Percentiles rank a stretch among this genome's conserved stretches.
Evolutionary conservation across 2,113 vertebrate genomes (phyloP).

Genomic region (Misgurnus mizolepis): DNA sequence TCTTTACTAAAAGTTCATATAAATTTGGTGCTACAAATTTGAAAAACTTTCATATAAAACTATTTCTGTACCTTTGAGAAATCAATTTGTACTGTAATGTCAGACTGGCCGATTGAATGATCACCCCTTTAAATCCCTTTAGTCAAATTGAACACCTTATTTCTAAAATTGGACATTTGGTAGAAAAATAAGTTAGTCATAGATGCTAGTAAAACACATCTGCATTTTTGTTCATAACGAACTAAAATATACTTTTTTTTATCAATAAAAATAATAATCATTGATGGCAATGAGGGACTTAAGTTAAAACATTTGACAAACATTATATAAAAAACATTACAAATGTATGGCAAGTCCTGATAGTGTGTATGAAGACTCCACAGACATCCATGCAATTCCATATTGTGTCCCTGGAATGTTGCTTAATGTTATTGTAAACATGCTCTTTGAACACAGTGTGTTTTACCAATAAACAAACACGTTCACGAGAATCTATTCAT

Average conservation of each 20-base stretch:
- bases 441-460: conserved; percentile 2
- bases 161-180: conserved; percentile 16
- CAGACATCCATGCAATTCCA: conserved; percentile 16
- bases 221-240: neutral
- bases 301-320: neutral
- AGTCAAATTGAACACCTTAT: conserved; percentile 3
- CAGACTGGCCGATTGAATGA: neutral
- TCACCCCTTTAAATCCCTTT: neutral
- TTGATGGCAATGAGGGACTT: neutral
- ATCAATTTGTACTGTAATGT: neutral
- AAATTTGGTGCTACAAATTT: conserved; percentile 28
- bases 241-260: conserved; percentile 1
- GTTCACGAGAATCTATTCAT: neutral
- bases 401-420: conserved; percentile 7
- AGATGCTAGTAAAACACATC: conserved; percentile 19
- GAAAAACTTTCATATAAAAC: conserved; percentile 21
- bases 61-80: conserved; percentile 11
- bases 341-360: neutral
- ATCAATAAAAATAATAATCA: neutral
- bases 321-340: neutral
- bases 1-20: conserved; percentile 12
- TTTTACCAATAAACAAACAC: neutral
- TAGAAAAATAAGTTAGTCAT: conserved; percentile 32
- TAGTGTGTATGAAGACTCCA: conserved; percentile 5
- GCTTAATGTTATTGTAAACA: conserved; percentile 24